phyloP scores from a whole-genome alignment of 2,888 invertebrate species.

The Malachius bipustulatus region DNA sequence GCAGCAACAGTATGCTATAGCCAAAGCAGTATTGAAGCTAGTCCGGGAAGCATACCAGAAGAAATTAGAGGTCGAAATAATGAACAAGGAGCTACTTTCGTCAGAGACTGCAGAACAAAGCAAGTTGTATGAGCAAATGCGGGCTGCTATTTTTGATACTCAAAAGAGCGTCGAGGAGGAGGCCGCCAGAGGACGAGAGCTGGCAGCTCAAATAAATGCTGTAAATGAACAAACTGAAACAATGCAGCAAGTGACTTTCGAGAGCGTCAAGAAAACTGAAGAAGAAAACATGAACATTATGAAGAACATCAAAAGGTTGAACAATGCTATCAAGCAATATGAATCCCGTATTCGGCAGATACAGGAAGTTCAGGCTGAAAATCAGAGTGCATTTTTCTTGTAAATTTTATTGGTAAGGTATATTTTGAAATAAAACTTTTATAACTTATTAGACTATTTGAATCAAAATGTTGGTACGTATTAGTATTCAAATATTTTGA shows the following conservation, averaged over 20 bases:
- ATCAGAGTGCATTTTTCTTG: constrained; percentile 3
- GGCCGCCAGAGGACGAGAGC: constrained; percentile 30
- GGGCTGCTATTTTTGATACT: constrained; percentile 29
- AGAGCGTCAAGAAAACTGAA: constrained; percentile 30
- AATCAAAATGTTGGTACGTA: too few species aligned
- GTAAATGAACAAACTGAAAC: constrained; percentile 30
- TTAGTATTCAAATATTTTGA: too few species aligned
- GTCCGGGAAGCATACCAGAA: constrained; percentile 27
- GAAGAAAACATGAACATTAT: constrained; percentile 31
- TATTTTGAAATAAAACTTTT: too few species aligned
- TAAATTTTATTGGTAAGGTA: too few species aligned
- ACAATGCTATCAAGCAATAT: constrained; percentile 26
- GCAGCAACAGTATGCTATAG: constrained; percentile 19
- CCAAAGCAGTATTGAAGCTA: constrained; percentile 22
- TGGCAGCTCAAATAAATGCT: constrained; percentile 32
- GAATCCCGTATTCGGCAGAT: constrained; percentile 28
- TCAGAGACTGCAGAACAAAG: constrained; percentile 25
- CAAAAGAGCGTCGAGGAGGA: constrained; percentile 34
- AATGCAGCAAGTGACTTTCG: constrained; percentile 31
- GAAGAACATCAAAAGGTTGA: constrained; percentile 32
- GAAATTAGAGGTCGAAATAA: constrained; percentile 23
- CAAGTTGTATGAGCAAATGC: constrained; percentile 31
- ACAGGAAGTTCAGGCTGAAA: too few species aligned
- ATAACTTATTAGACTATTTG: too few species aligned
- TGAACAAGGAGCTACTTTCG: constrained; percentile 18